Evolutionary conservation across 64 coral and sea anemone genomes (phyloP).

Genomic region (Catalaphyllia jardinei): DNA sequence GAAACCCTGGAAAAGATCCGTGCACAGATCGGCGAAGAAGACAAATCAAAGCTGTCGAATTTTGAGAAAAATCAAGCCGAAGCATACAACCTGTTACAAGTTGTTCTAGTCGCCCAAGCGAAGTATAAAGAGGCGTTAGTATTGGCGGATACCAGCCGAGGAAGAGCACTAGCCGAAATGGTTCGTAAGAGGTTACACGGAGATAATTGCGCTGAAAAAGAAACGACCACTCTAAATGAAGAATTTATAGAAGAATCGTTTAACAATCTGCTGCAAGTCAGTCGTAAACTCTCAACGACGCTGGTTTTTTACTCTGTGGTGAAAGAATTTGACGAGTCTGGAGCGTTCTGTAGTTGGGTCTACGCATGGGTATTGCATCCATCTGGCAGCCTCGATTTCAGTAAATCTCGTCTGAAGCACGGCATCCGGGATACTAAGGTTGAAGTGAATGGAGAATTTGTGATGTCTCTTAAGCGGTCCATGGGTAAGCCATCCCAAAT

Average conservation of each 20-base stretch:
- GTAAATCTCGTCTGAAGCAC: slow-evolving; percentile 36
- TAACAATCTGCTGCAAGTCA: slow-evolving; percentile 37
- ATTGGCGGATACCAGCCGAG: slow-evolving; percentile 48
- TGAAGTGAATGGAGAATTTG: slow-evolving; percentile 33
- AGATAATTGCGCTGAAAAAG: not conserved
- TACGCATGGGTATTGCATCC: slow-evolving; percentile 56
- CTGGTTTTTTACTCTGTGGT: slow-evolving; percentile 67
- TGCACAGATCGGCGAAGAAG: slow-evolving; percentile 61
- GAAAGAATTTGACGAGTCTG: slow-evolving; percentile 37
- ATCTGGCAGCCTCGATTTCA: slow-evolving; percentile 50
- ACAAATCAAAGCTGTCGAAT: slow-evolving; percentile 70
- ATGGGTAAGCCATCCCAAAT: slow-evolving; percentile 19
- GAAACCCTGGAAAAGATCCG: slow-evolving; percentile 61
- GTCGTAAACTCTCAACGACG: slow-evolving; percentile 28
- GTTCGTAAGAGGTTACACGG: slow-evolving; percentile 31
- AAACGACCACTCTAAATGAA: slow-evolving; percentile 3
- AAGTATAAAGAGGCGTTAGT: slow-evolving; percentile 69
- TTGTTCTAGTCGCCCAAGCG: slow-evolving; percentile 44
- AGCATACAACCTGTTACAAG: slow-evolving; percentile 62
- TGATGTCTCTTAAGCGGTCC: slow-evolving; percentile 47
- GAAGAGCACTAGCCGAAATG: slow-evolving; percentile 51
- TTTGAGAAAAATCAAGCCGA: slow-evolving; percentile 75
- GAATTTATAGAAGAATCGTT: slow-evolving; percentile 47
- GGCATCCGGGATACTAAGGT: slow-evolving; percentile 28
- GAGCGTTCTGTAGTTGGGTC: slow-evolving; percentile 20